Evolutionary conservation across 2,797 vertebrate species (phyloP).

Genomic region (Novumbra hubbsi): DNA sequence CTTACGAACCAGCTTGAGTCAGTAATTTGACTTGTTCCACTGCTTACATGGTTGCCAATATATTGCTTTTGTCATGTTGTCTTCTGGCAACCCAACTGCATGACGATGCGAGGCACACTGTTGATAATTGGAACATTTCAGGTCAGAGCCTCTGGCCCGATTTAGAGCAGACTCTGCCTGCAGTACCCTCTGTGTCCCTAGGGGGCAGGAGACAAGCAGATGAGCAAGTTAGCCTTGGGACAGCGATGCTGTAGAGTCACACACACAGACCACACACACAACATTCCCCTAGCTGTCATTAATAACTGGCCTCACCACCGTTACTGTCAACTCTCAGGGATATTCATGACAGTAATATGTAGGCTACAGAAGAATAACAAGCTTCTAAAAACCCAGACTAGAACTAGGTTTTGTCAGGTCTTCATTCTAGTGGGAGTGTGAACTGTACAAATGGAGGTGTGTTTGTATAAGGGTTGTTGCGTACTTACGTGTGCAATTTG

Average conservation of each 20-base stretch:
- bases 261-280: background rate
- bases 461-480: background rate
- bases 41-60: background rate
- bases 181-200: conserved; percentile 65
- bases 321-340: background rate
- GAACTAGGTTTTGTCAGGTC: background rate
- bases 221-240: background rate
- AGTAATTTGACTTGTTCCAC: background rate
- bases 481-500: background rate
- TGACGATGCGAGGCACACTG: conserved; percentile 76
- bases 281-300: background rate
- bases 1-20: no score
- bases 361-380: background rate
- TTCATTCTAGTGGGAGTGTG: background rate
- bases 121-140: conserved; percentile 75
- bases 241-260: background rate
- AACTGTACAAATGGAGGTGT: background rate
- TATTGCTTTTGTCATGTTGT: conserved; percentile 38
- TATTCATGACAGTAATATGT: background rate
- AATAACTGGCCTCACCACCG: background rate
- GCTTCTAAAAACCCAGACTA: background rate
- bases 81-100: conserved; percentile 78
- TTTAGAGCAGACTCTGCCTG: conserved; percentile 69
- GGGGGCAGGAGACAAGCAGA: conserved; percentile 46
- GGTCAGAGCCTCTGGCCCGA: conserved; percentile 72